Evolutionary conservation across 2,888 invertebrate genomes (phyloP).

Genomic region (Euplexia lucipara): DNA sequence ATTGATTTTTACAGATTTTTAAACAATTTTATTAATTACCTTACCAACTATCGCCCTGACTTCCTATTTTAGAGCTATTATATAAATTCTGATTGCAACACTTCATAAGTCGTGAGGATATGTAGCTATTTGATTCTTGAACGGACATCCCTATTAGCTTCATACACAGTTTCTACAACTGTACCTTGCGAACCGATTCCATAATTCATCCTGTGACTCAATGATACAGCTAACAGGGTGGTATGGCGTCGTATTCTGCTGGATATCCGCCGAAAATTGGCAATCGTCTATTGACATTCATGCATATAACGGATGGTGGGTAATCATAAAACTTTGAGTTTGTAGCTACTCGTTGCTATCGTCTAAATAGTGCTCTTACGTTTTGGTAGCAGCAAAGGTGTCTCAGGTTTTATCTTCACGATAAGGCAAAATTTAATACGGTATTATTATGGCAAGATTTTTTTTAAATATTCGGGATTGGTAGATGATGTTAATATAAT

Average conservation of each 20-base stretch:
- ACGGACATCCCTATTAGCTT: conserved; percentile 61
- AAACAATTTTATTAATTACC: no score
- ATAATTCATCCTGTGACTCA: conserved; percentile 18
- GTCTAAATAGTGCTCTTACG: not conserved
- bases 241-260: not conserved
- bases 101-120: conserved; percentile 25
- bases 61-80: conserved; percentile 1
- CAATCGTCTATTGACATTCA: not conserved
- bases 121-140: conserved; percentile 54
- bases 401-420: no score
- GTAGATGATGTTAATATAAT: no score
- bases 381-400: not conserved
- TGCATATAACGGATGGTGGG: not conserved
- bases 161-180: conserved; percentile 56
- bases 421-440: no score
- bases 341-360: no score
- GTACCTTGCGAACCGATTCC: conserved; percentile 19
- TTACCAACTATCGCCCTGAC: not conserved
- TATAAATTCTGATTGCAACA: conserved; percentile 26
- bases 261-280: conserved; percentile 6
- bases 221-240: not conserved
- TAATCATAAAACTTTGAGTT: not conserved
- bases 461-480: no score
- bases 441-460: no score
- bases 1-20: no score